Conservation (phyloP, 1,140 invertebrate species). For the Trichomalopsis sarcophagae region DNA sequence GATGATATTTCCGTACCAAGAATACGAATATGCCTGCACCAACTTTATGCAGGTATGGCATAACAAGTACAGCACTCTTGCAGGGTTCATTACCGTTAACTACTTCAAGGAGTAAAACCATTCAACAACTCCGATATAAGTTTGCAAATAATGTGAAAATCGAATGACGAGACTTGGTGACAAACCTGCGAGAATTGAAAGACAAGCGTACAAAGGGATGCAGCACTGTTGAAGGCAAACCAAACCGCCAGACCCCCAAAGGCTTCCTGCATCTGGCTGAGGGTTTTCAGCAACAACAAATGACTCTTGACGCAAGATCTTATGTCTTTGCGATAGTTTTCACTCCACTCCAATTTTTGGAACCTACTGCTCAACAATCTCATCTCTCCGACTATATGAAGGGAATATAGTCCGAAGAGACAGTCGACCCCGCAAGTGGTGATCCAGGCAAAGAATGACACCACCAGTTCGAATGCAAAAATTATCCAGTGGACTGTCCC, state of each 20-base stretch:
- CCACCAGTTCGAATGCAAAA: constrained; percentile 48
- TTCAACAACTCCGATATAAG: too few relatives aligned
- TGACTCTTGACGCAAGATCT: constrained; percentile 52
- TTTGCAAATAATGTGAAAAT: neutral
- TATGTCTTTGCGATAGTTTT: constrained; percentile 27
- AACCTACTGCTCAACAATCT: constrained; percentile 50
- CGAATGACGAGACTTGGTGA: neutral
- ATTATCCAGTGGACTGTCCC: constrained; percentile 50
- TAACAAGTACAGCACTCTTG: neutral
- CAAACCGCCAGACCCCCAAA: constrained; percentile 57
- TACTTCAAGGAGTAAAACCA: neutral
- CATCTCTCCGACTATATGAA: constrained; percentile 56
- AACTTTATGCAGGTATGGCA: constrained; percentile 4
- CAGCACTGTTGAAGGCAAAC: constrained; percentile 53
- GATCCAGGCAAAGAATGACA: constrained; percentile 32
- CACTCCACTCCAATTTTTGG: constrained; percentile 35
- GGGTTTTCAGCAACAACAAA: constrained; percentile 43
- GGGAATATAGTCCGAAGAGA: constrained; percentile 57
- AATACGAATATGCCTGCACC: constrained; percentile 13
- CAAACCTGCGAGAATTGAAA: constrained; percentile 60
- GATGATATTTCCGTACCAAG: constrained; percentile 28
- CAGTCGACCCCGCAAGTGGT: constrained; percentile 58
- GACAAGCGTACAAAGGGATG: constrained; percentile 57
- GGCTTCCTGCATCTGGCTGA: constrained; percentile 52
- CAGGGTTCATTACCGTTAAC: neutral